Evolutionary conservation across 2,113 vertebrate species (phyloP), one percentile per base, ranked within the genome.

Genomic region (Pterocles orientalis): DNA sequence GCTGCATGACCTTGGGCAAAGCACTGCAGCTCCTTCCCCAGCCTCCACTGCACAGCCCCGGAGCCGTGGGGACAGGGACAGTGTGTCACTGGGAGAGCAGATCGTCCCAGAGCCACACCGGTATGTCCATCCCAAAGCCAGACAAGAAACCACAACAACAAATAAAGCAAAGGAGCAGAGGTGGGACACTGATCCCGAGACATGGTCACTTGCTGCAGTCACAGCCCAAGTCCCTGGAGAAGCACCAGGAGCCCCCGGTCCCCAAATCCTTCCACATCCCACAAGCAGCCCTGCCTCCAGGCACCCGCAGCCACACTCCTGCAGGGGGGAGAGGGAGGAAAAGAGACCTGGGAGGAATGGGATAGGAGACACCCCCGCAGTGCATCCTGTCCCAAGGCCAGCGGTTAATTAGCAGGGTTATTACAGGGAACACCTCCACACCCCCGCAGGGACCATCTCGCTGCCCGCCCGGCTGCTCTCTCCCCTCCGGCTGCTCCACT

Each of bases 81-180:
- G 18, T 1, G 1, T 14, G n/a, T 33, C 61, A 75, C 17, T 0
- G 0, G 33, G 12, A 33, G 51, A 51, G 21, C 3, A 3, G 2
- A 4, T 6, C 53, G 64, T 41, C 36, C 48, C 56, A n/a, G 19
- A 53, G 45, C n/a, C 17, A 16, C 69, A 16, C 12, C 1, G 1
- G 6, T 3, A 18, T 2, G 21, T 7, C 28, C 14, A 15, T 26
- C 76, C 54, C 48, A 54, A 54, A 61, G 61, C 20, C 47, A 43
- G 79, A 23, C 4, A n/a, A 61, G 47, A 48, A 80, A 41, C 39
- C 60, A 36, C 47, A 34, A 12, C 19, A 48, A n/a, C 34, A 60
- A 65, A 39, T 16, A 58, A 65, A 48, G 47, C 12, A 23, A 65
- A 53, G 57, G 29, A 82, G 33, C n/a, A 31, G 39, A 58, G 14